Evolutionary conservation across 2,888 invertebrate species (phyloP), one percentile per base, ranked within the genome.

Genomic region (Drosophila recens): DNA sequence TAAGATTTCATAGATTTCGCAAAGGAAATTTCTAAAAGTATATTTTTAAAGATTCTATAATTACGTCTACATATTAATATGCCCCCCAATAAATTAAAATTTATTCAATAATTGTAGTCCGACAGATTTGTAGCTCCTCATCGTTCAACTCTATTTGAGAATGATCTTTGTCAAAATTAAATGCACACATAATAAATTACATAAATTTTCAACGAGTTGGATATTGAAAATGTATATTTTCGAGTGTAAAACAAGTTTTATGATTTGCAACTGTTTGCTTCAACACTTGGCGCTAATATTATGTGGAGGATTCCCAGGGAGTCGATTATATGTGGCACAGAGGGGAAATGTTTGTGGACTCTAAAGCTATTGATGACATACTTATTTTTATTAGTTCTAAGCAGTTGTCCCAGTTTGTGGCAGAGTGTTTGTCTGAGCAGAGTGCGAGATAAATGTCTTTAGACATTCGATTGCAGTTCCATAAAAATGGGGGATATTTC

Each of bases 401-500:
- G 51, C 53, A 54, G 15, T 56, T 62, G 53, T 36, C 17, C 27
- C 54, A 54, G 13, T 54, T 53, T 36, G 15, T 13, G 27, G 27
- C 15, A 11, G 17, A 27, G 4, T 27, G 23, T 27, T 27, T 27
- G 23, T 40, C 48, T 17, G 17, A 23, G 9, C 13, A 10, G 38
- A 52, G 23, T 34, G 33, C n/a, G 42, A 54, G 13, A 13, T 43
- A 56, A 56, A 43, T 34, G 34, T 34, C 5, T 34, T 13, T 33
- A 17, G 17, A 43, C 23, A 40, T 69, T 73, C 53, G 48, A 72
- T 51, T n/a, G 34, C 43, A 52, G 17, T 20, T 67, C 54, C 66
- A 66, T 58, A 1, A 23, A 61, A 71, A 38, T 15, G 11, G 42
- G 13, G 17, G 13, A 27, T 45, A 34, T 45, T 38, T 52, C 23